phyloP scores from a whole-genome alignment of 1,140 invertebrate genomes.

The Varroa destructor region DNA sequence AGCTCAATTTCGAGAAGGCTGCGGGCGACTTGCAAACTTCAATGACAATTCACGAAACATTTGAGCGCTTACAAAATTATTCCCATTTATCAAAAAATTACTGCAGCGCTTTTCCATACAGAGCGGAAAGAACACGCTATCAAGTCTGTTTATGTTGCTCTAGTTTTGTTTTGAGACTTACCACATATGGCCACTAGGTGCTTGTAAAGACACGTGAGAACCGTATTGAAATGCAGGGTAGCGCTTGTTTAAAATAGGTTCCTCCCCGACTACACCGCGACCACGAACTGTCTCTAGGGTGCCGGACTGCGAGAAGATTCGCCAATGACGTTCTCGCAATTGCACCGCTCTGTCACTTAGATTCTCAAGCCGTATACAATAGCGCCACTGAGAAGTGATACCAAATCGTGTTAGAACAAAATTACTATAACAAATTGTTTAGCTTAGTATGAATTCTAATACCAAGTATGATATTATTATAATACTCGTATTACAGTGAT shows the following conservation, averaged over 20 bases:
- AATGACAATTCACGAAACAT: too few species aligned
- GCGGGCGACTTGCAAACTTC: too few species aligned
- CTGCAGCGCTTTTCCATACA: too few species aligned
- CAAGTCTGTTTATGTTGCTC: too few species aligned
- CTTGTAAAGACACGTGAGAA: constrained; percentile 87
- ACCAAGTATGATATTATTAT: neutral
- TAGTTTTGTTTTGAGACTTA: constrained; percentile 40
- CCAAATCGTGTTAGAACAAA: too few species aligned
- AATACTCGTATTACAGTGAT: neutral
- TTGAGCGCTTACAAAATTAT: too few species aligned
- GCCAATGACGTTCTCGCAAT: constrained; percentile 84
- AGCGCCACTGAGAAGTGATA: constrained; percentile 55
- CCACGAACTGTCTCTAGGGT: constrained; percentile 86
- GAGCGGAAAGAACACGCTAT: too few species aligned
- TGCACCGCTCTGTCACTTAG: constrained; percentile 74
- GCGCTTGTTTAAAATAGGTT: constrained; percentile 70
- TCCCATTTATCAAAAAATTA: too few species aligned
- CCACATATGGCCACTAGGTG: constrained; percentile 98
- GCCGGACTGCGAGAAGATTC: constrained; percentile 85
- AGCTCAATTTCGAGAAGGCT: too few species aligned
- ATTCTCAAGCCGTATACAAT: constrained; percentile 90
- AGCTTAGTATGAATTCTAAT: neutral
- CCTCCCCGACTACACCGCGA: constrained; percentile 75
- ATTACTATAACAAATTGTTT: neutral
- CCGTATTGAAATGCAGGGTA: constrained; percentile 93